Percentiles rank a stretch among this genome's conserved stretches.
phyloP scores from a whole-genome alignment of 2,113 vertebrate species.

The Trogon surrucura region DNA sequence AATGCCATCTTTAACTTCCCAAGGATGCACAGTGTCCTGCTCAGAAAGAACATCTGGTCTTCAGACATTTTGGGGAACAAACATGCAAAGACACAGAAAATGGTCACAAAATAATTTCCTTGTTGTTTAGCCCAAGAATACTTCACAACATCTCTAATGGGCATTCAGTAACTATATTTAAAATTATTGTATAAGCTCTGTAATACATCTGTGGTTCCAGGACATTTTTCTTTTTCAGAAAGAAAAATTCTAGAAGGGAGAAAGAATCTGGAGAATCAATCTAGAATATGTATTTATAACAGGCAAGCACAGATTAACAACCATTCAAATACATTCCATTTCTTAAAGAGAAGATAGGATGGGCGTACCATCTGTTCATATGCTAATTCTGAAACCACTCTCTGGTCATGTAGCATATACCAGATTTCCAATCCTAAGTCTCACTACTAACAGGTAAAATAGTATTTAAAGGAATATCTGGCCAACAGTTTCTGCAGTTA shows the following conservation, averaged over 20 bases:
- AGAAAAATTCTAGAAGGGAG: not conserved
- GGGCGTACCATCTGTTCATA: not conserved
- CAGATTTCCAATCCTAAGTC: not conserved
- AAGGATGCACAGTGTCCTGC: not conserved
- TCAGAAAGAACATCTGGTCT: constrained; percentile 2
- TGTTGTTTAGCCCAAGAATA: not conserved
- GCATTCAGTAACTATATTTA: not conserved
- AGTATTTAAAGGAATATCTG: not conserved
- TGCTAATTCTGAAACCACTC: not conserved
- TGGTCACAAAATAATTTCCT: not conserved
- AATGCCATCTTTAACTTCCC: not conserved
- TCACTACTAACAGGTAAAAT: not conserved
- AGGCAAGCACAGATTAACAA: not conserved
- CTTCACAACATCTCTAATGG: not conserved
- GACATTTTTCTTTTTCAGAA: not conserved
- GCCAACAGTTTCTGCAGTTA: not conserved
- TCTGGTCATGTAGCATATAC: fast-evolving
- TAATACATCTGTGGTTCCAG: not conserved
- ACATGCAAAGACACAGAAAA: not conserved
- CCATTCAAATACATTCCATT: not conserved
- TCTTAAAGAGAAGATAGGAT: not conserved
- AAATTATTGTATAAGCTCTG: not conserved
- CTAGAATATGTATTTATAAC: not conserved
- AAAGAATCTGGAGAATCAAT: not conserved
- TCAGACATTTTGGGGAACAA: not conserved